Evolutionary conservation across 2,113 vertebrate species (phyloP), one percentile per base, ranked within the genome.

Genomic region (Heptranchias perlo): DNA sequence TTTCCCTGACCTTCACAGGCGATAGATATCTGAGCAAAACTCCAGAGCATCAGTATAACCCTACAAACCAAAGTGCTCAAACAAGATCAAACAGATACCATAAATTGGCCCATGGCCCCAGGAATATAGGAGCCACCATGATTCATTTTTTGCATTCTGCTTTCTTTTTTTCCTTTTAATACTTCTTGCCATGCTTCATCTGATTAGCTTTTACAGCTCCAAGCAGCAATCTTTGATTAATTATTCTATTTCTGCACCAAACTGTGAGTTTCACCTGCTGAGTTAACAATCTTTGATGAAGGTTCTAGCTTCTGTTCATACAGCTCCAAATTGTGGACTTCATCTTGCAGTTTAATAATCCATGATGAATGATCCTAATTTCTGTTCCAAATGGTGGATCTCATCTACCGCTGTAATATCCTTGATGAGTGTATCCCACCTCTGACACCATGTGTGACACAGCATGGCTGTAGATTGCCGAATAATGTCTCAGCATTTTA

Each of bases 291-390:
- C 87, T 61, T 92, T 61, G 31, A 92, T 92, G n/a, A 39, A 18
- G 89, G n/a, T 93, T 93, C 35, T 18, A 44, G 89, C 14, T 21
- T 62, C 54, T 93, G 58, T 93, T n/a, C 89, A 39, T 5, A 18
- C 18, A 39, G 35, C 58, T 93, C 89, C n/a, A 23, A 92, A 39
- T n/a, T 39, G 58, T 47, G 58, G 58, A 93, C 39, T 93, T 93
- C 89, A 62, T 62, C 58, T 93, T 64, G 58, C 58, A 62, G 89
- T 31, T n/a, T 49, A 52, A 87, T 91, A 58, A 58, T 58, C 86
- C 89, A n/a, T 92, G 89, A 93, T 62, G 58, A 62, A 93, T 62
- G 16, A 93, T 93, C 35, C 35, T 64, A 62, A 93, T 62, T 93
- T n/a, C 58, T 93, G 11, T 64, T 62, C 6, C 89, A 64, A 62